Base-by-base conservation (phyloP, 2,888 invertebrate genomes). In the Sinohyriopsis cumingii region DNA sequence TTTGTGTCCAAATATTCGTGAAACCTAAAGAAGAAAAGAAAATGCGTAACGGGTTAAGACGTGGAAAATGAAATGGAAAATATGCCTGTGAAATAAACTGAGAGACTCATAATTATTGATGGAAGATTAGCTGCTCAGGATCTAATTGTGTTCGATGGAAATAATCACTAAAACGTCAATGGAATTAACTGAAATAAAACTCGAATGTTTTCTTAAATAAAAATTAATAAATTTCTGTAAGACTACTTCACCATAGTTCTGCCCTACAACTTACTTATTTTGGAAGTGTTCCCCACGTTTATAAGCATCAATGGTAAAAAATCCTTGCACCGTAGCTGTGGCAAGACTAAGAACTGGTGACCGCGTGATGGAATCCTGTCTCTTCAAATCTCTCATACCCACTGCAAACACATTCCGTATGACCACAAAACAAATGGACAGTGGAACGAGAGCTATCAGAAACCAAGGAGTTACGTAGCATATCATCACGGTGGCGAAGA, bases 401-500 rank as follows among this genome's bases (percentile, higher is more conserved):
- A 87, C 84, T 9, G 90, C 84, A 82, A 91, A 91, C 65, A 90
- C 81, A 19, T 82, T 77, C 64, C 90, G 88, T 54, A 91, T 85
- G 7, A 90, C 63, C 22, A 87, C 64, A 75, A 91, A 91, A 9
- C 89, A 72, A 28, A 82, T 71, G 60, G 84, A 76, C 22, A 91
- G 81, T 6, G 91, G 90, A 19, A 91, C 67, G 55, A 88, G 82
- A 28, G 89, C 88, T 25, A 91, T 70, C 54, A 90, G 83, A 72
- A 91, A 90, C 78, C 85, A 87, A 90, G 95, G 95, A 65, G 96
- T 96, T 78, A 96, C 95, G 84, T 93, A 93, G 91, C 94, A 94
- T 84, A 97, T 94, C 19, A 96, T 96, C 80, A 96, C 72, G 75
- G 96, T 94, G 71, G 96, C 93, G 65, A 93, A 92, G 86, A 95